Evolutionary conservation across 2,888 invertebrate genomes (phyloP), one percentile per base, ranked within the genome.

Genomic region (Pecten maximus): DNA sequence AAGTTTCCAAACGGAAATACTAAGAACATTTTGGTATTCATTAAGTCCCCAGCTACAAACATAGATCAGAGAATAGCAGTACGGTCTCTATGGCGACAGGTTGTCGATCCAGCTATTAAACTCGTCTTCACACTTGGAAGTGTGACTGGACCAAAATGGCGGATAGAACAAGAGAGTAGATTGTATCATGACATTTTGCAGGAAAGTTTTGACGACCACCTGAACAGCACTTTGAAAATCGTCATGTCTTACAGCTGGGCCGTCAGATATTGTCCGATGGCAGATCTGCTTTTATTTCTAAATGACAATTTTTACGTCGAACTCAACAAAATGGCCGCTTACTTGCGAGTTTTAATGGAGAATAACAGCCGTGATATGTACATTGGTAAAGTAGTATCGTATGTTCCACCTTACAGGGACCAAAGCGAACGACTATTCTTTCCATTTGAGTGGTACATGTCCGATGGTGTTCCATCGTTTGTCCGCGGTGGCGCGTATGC

Each of bases 11-110:
- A 74, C 12, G 74, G 74, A 35, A 74, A 74, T 35, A 15, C 74
- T 12, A 74, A 74, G 12, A 74, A 74, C 15, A 74, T 74, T 12
- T 28, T 74, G 28, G 74, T 74, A 23, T 74, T 74, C 16, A 74
- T 74, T 10, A 74, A 74, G 6, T 74, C 74, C 10, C 74, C 74
- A 74, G 74, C 74, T 74, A 12, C 28, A 2, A 74, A 74, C 35
- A 74, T 74, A 74, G 74, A 74, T 10, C 74, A 74, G 74, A 74
- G 74, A 74, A 74, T 74, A 74, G 74, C 74, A 12, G 74, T 74
- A 15, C 74, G 74, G 35, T 28, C 74, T 2, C 19, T 74, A 74
- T 74, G 74, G 74, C 19, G 35, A 74, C 74, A 74, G 23, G 74
- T 74, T 8, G 74, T 23, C 8, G 74, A 28, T 35, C 74, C 35